phyloP scores from a whole-genome alignment of 2,113 vertebrate genomes.

The Larimichthys crocea region DNA sequence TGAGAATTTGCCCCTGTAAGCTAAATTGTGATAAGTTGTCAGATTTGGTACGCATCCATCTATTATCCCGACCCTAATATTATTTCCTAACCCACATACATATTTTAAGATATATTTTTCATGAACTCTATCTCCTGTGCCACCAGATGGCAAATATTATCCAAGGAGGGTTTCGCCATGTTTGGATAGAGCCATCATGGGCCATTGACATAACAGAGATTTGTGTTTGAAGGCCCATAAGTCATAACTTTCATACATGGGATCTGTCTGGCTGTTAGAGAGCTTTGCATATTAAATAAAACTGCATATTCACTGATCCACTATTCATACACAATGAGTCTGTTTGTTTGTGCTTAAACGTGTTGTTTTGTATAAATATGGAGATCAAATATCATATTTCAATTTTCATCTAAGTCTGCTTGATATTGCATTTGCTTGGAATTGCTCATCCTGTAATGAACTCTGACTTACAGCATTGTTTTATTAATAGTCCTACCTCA shows the following conservation, averaged over 20 bases:
- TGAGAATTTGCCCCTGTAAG: background rate
- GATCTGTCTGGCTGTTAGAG: background rate
- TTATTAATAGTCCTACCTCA: background rate
- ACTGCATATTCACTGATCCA: background rate
- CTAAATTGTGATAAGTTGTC: background rate
- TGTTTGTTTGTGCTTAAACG: too few relatives aligned
- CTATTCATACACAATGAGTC: background rate
- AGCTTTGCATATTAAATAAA: background rate
- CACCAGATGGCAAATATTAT: background rate
- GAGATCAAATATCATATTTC: background rate
- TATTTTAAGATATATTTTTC: background rate
- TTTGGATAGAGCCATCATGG: background rate
- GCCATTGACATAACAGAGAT: background rate
- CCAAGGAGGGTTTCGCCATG: background rate
- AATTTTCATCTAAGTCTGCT: background rate
- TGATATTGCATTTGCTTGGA: background rate
- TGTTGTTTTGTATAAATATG: conserved; percentile 5
- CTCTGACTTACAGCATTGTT: background rate
- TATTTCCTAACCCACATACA: background rate
- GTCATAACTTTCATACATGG: background rate
- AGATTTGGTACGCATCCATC: background rate
- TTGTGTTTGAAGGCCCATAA: background rate
- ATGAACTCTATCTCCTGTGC: background rate
- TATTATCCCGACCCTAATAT: background rate
- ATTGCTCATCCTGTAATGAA: background rate